Conservation (phyloP, 2,113 vertebrate genomes). For the Ciconia boyciana region DNA sequence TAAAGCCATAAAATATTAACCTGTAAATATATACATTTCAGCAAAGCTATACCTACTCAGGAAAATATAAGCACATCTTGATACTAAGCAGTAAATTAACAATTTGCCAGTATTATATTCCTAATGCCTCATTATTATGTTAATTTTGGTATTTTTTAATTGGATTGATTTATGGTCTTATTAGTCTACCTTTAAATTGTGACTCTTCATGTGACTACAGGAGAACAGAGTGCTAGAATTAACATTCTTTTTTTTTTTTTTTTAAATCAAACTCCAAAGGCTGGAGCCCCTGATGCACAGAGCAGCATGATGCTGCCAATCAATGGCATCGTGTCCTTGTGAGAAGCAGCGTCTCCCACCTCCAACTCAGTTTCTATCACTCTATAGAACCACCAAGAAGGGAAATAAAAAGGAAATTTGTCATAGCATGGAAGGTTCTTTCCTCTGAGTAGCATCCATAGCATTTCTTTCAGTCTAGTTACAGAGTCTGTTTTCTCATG, state of each 20-base stretch:
- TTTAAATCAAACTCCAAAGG: not conserved
- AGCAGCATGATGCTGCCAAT: not conserved
- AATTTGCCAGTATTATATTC: not conserved
- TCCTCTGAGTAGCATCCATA: not conserved
- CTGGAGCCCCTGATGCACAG: not conserved
- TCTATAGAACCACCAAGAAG: not conserved
- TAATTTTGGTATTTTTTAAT: not conserved
- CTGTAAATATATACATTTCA: not conserved
- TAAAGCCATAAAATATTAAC: not conserved
- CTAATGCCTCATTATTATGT: not conserved
- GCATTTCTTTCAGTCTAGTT: not conserved
- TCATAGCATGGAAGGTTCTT: not conserved
- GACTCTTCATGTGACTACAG: not conserved
- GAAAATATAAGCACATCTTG: not conserved
- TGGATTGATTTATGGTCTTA: not conserved
- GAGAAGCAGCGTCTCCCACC: not conserved
- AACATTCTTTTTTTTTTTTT: not conserved
- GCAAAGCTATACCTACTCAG: not conserved
- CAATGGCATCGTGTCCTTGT: not conserved
- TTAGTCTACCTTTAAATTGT: not conserved
- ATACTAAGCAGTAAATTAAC: not conserved
- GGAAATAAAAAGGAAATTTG: not conserved
- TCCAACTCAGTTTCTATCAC: not conserved
- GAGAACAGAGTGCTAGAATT: not conserved
- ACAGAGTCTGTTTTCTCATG: not conserved